Evolutionary conservation across 2,888 invertebrate species (phyloP), one percentile per base, ranked within the genome.

Genomic region (Dolichopus griseipennis): DNA sequence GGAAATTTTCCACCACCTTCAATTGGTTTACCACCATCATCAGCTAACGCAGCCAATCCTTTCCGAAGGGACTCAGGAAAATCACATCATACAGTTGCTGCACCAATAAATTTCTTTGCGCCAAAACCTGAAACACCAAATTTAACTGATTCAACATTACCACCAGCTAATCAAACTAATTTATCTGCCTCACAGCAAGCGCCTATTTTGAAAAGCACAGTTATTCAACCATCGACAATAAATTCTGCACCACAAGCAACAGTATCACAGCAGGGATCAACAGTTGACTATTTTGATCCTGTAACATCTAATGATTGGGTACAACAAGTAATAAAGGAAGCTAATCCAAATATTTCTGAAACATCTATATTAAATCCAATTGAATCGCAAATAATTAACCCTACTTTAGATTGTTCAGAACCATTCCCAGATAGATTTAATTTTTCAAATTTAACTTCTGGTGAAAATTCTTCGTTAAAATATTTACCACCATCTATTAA

Each of bases 91-190:
- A n/a, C n/a, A 52, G 15, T 18, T 27, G 62, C 21, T 9, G 27
- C 27, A 27, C 62, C 62, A 62, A 63, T 18, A 12, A 65, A 65
- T 65, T 34, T 20, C 20, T 65, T 65, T n/a, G 6, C 18, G 37
- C 33, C 34, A 9, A 12, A 20, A 27, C 7, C 64, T 20, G 27
- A 15, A 61, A 21, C 62, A 7, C 43, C 5, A 65, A 3, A 3
- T 52, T 9, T 1, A 27, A 2, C 5, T 2, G 9, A 20, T 21
- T 62, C 62, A 22, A 4, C 12, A 22, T 21, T 7, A 62, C 52
- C 52, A 52, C 15, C 18, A 6, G 10, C 41, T 27, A 27, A 63
- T 63, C 27, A 63, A 22, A 21, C 8, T 6, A 1, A 52, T 52
- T 18, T 52, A 6, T 18, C 52, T 37, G 8, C 52, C 18, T 18